A percentile compares a stretch with the other conserved stretches of the same genome.
Conservation (phyloP, 2,888 invertebrate genomes). For the Agrenia bidenticulata region DNA sequence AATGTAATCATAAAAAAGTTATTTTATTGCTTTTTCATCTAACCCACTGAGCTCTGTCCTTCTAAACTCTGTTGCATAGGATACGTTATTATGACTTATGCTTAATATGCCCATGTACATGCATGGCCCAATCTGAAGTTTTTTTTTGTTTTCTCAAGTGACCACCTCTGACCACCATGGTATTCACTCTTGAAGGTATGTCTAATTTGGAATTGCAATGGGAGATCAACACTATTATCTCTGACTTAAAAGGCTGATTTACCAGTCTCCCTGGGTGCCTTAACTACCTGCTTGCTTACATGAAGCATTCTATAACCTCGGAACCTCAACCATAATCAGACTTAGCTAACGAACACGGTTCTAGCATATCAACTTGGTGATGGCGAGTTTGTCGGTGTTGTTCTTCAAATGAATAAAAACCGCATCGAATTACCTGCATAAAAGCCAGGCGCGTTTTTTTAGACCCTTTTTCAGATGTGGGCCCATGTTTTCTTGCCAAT, state of each 20-base stretch:
- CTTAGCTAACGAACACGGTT: neutral
- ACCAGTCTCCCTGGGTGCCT: neutral
- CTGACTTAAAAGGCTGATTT: neutral
- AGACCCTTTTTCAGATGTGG: neutral
- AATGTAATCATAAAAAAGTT: neutral
- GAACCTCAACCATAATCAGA: neutral
- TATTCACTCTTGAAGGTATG: neutral
- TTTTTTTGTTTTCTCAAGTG: neutral
- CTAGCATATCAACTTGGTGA: too few relatives aligned
- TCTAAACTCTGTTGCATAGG: neutral
- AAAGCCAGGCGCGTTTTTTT: neutral
- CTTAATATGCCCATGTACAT: neutral
- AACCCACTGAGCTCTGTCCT: neutral
- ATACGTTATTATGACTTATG: neutral
- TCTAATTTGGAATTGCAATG: slow-evolving; percentile 12
- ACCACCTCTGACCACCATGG: neutral
- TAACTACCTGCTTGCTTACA: neutral
- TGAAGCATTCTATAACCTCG: slow-evolving; percentile 2
- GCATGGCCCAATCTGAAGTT: neutral
- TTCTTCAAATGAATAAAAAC: neutral
- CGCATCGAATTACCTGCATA: neutral
- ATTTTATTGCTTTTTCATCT: slow-evolving; percentile 1
- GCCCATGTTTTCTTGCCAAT: slow-evolving; percentile 4
- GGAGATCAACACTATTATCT: neutral
- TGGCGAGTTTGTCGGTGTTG: neutral